These are phyloP conservation scores for Ladona fulva DNA, from an alignment of 1,140 invertebrate genomes.

Conservation along the genomic window DNA sequence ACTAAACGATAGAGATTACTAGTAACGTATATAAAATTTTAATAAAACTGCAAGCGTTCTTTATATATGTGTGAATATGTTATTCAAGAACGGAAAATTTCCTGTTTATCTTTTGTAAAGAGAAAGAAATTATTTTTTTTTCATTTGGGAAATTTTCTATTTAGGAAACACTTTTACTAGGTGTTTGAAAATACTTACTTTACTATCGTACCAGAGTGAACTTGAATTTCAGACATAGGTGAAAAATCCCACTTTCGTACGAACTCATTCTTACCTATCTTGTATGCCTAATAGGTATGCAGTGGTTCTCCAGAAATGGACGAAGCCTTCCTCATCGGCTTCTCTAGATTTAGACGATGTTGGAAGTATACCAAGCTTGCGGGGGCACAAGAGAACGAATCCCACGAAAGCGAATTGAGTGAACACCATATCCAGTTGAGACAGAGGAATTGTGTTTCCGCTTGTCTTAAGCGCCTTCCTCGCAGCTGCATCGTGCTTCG, in stretches of 20 bases:
- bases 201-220: too few relatives aligned
- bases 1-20: too few relatives aligned
- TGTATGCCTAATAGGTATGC: conserved; percentile 72
- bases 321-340: conserved; percentile 60
- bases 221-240: too few relatives aligned
- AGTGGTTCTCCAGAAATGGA: conserved; percentile 77
- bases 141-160: too few relatives aligned
- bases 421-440: conserved; percentile 71
- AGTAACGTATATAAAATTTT: too few relatives aligned
- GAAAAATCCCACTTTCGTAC: not conserved
- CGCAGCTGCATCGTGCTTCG: conserved; percentile 51
- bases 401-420: conserved; percentile 85
- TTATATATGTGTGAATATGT: too few relatives aligned
- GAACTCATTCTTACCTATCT: conserved; percentile 47
- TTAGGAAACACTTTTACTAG: too few relatives aligned
- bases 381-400: conserved; percentile 53
- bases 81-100: too few relatives aligned
- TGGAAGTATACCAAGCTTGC: conserved; percentile 50
- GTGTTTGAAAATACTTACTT: too few relatives aligned
- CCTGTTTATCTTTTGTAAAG: too few relatives aligned
- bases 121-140: too few relatives aligned
- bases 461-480: conserved; percentile 39
- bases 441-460: conserved; percentile 30
- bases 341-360: conserved; percentile 26
- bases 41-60: too few relatives aligned